These are phyloP conservation scores for Acleris emargana DNA, from an alignment of 2,888 invertebrate genomes.

Conservation along the genomic window DNA sequence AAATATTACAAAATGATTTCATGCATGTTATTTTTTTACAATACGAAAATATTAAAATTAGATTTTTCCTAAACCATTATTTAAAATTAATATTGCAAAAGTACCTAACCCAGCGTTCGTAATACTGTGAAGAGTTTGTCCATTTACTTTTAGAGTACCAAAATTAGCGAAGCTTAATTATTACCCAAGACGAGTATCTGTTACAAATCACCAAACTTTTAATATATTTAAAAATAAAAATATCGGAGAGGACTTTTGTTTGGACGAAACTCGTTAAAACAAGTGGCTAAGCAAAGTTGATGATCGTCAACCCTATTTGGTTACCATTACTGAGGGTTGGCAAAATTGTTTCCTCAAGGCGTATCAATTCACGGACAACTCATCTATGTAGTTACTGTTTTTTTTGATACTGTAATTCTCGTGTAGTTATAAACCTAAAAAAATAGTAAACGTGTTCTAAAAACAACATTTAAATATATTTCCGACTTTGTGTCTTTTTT, in stretches of 20 bases:
- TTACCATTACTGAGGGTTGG: slow-evolving; percentile 25
- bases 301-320: slow-evolving; percentile 27
- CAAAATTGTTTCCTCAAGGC: slow-evolving; percentile 9
- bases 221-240: slow-evolving; percentile 13
- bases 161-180: neutral
- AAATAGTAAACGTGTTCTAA: too few relatives aligned
- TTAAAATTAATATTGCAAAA: too few relatives aligned
- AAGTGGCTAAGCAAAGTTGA: slow-evolving; percentile 11
- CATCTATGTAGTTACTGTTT: slow-evolving; percentile 2
- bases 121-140: neutral
- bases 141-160: neutral
- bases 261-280: slow-evolving; percentile 10
- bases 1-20: too few relatives aligned
- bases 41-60: too few relatives aligned
- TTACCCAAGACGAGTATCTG: slow-evolving; percentile 1
- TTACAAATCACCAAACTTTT: slow-evolving; percentile 24
- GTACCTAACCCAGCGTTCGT: too few relatives aligned
- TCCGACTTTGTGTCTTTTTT: too few relatives aligned
- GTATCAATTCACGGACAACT: slow-evolving; percentile 12
- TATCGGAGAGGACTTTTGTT: neutral
- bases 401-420: neutral
- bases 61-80: too few relatives aligned
- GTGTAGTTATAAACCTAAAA: too few relatives aligned
- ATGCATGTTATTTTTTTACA: too few relatives aligned
- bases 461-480: too few relatives aligned